Conservation (phyloP, 1,140 invertebrate genomes). For the Monomorium pharaonis region DNA sequence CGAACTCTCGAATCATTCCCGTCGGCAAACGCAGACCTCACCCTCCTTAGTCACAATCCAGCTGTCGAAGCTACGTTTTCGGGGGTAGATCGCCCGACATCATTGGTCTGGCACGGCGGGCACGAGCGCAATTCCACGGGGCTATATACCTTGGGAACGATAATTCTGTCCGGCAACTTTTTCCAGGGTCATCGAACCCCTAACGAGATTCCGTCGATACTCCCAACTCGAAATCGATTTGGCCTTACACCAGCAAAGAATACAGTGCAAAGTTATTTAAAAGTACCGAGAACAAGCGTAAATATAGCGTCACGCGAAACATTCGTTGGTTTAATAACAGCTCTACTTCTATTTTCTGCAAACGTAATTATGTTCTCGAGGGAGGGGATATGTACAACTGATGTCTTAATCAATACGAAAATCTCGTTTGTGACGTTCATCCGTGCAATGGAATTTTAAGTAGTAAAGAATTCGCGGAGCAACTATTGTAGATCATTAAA, state of each 20-base stretch:
- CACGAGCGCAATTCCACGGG: conserved; percentile 57
- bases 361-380: background rate
- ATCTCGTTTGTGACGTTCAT: background rate
- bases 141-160: conserved; percentile 39
- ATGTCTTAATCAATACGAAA: background rate
- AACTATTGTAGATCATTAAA: background rate
- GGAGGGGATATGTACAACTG: background rate
- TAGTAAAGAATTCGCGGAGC: background rate
- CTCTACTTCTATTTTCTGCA: background rate
- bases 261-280: conserved; percentile 32
- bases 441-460: background rate
- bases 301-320: conserved; percentile 29
- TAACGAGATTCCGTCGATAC: conserved; percentile 61
- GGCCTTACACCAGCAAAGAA: background rate
- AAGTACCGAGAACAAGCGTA: conserved; percentile 17
- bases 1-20: conserved; percentile 61
- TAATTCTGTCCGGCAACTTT: conserved; percentile 61
- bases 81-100: conserved; percentile 62
- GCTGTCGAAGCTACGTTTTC: conserved; percentile 70
- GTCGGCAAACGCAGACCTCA: conserved; percentile 48
- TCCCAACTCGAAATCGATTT: conserved; percentile 23
- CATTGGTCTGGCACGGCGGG: conserved; percentile 60
- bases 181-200: conserved; percentile 60
- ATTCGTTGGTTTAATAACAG: conserved; percentile 16
- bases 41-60: conserved; percentile 69